Conservation (phyloP, 2,113 vertebrate genomes). For the Pedetes capensis region DNA sequence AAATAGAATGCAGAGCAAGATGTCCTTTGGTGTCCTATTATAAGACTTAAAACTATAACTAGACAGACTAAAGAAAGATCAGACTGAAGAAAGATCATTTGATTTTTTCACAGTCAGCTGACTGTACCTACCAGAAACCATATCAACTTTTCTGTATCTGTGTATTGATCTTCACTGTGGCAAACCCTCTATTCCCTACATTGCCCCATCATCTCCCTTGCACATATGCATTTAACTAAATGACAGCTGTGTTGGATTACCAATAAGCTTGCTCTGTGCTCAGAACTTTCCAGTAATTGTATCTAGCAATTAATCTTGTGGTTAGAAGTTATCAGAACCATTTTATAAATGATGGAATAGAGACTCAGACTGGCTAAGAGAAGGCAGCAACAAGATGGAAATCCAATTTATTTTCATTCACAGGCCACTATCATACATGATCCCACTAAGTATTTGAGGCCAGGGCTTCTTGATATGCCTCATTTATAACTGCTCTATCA, state of each 20-base stretch:
- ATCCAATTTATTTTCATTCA: neutral
- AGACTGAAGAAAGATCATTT: neutral
- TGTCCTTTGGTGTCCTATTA: neutral
- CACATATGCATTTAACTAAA: neutral
- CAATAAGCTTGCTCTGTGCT: no score
- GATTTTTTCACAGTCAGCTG: neutral
- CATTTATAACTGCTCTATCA: neutral
- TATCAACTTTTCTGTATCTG: neutral
- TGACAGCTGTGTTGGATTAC: neutral
- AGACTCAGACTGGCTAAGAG: neutral
- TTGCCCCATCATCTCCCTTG: neutral
- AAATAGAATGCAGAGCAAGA: neutral
- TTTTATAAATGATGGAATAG: neutral
- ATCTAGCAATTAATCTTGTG: neutral
- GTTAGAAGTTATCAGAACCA: neutral
- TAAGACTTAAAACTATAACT: neutral
- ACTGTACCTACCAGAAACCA: neutral
- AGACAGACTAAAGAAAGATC: neutral
- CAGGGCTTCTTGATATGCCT: neutral
- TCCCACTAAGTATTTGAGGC: neutral
- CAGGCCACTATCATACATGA: neutral
- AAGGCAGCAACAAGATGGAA: neutral
- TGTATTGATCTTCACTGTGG: neutral
- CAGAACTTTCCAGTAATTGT: neutral
- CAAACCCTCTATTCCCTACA: fast-evolving